phyloP scores from a whole-genome alignment of 2,888 invertebrate species.

The Brenthis hecate region DNA sequence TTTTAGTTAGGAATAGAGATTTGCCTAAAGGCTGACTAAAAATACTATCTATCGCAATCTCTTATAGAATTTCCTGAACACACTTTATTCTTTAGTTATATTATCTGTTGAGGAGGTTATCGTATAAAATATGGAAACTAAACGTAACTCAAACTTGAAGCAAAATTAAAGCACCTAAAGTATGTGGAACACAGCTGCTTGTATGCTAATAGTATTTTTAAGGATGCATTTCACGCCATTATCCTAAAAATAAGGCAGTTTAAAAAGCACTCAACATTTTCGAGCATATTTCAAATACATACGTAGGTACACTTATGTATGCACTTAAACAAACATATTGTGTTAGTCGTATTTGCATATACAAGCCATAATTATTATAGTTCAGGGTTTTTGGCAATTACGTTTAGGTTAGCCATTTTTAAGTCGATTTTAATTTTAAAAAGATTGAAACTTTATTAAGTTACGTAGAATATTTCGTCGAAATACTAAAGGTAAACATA shows the following conservation, averaged over 20 bases:
- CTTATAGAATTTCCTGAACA: too few relatives aligned
- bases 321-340: constrained; percentile 13
- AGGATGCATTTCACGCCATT: constrained; percentile 9
- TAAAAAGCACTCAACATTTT: constrained; percentile 10
- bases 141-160: not conserved
- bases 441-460: not conserved
- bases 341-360: not conserved
- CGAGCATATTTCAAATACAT: constrained; percentile 1
- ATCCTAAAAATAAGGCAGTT: constrained; percentile 13
- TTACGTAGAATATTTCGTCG: not conserved
- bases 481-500: not conserved
- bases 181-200: constrained; percentile 14
- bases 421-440: not conserved
- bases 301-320: constrained; percentile 2
- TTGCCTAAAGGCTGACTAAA: not conserved
- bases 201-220: constrained; percentile 15
- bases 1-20: constrained; percentile 29
- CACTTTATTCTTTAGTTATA: too few relatives aligned
- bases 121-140: too few relatives aligned
- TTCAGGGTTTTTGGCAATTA: not conserved
- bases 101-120: too few relatives aligned
- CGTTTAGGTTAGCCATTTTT: not conserved
- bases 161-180: constrained; percentile 7
- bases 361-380: constrained; percentile 8
- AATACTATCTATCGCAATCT: too few relatives aligned